Conservation (phyloP, 2,888 invertebrate genomes). For the Erebia palarica region DNA sequence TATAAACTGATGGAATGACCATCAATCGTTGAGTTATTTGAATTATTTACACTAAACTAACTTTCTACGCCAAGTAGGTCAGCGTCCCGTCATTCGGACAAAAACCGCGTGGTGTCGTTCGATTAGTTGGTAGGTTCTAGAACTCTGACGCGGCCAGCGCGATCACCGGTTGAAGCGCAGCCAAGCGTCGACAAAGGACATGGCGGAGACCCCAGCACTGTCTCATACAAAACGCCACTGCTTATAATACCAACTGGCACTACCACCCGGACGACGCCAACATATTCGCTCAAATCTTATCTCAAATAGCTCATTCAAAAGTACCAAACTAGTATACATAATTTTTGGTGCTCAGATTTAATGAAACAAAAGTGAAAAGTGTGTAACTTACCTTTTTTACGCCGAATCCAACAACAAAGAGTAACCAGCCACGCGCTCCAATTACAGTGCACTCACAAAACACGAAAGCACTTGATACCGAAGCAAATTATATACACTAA, state of each 20-base stretch:
- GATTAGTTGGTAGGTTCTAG: conserved; percentile 56
- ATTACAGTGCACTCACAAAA: conserved; percentile 79
- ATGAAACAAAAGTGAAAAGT: conserved; percentile 12
- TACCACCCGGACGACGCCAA: conserved; percentile 68
- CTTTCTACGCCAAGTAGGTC: conserved; percentile 53
- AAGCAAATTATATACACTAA: conserved; percentile 64
- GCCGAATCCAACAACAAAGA: conserved; percentile 80
- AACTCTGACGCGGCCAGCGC: conserved; percentile 55
- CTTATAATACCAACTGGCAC: conserved; percentile 7
- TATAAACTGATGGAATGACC: neutral
- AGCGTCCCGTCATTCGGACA: conserved; percentile 41
- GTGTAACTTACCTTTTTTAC: conserved; percentile 35
- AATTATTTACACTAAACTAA: conserved; percentile 39
- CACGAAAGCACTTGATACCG: conserved; percentile 76
- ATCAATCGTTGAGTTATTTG: neutral
- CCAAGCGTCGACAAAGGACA: conserved; percentile 51
- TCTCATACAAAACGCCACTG: conserved; percentile 49
- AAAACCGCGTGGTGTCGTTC: conserved; percentile 41
- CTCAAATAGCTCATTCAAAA: conserved; percentile 22
- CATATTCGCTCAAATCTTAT: conserved; percentile 50
- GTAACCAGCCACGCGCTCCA: conserved; percentile 82
- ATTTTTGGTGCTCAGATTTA: neutral
- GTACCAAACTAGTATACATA: neutral
- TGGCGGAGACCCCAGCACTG: conserved; percentile 46
- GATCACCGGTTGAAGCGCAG: conserved; percentile 68